Conservation (phyloP, 2,888 invertebrate genomes). For the Hanleya hanleyi region DNA sequence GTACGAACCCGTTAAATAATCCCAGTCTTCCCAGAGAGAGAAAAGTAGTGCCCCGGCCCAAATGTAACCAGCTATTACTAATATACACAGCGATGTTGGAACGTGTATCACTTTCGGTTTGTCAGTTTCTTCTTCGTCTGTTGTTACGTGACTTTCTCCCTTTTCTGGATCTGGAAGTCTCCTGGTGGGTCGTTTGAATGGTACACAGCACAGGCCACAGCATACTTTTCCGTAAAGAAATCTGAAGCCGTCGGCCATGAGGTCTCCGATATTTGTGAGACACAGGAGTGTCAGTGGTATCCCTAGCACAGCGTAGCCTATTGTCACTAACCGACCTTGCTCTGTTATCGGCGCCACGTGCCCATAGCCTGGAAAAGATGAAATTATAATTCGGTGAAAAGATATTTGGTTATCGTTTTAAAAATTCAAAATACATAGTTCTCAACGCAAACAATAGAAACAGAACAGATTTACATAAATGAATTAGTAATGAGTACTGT, state of each 20-base stretch:
- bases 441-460: too few relatives aligned
- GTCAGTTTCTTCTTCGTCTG: constrained; percentile 46
- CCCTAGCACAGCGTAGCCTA: constrained; percentile 69
- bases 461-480: too few relatives aligned
- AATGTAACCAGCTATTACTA: constrained; percentile 69
- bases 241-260: constrained; percentile 72
- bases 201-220: constrained; percentile 66
- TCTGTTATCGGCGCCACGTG: constrained; percentile 70
- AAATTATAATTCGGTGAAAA: constrained; percentile 14
- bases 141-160: constrained; percentile 42
- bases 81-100: constrained; percentile 70
- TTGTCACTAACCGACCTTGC: constrained; percentile 68
- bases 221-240: constrained; percentile 77
- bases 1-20: constrained; percentile 66
- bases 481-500: too few relatives aligned
- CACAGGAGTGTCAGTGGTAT: constrained; percentile 70
- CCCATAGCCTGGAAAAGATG: constrained; percentile 65
- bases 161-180: constrained; percentile 56
- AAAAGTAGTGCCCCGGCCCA: constrained; percentile 71
- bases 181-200: constrained; percentile 49
- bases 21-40: constrained; percentile 71
- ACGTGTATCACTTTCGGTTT: constrained; percentile 65
- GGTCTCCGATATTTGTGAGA: constrained; percentile 70
- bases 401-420: background rate
- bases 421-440: too few relatives aligned